phyloP scores from a whole-genome alignment of 2,797 vertebrate genomes.

The Aselliscus stoliczkanus region DNA sequence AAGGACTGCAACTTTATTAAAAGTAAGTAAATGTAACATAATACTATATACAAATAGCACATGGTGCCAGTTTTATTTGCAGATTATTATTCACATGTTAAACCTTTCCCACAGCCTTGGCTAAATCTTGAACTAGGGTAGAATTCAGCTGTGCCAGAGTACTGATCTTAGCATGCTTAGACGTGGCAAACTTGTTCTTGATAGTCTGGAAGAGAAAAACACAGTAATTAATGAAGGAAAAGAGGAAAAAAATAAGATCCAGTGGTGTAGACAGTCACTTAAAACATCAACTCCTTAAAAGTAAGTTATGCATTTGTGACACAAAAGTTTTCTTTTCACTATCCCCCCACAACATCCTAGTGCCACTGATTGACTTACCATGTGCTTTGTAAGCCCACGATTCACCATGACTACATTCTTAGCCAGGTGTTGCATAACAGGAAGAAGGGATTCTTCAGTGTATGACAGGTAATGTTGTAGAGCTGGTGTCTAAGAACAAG shows the following conservation, averaged over 20 bases:
- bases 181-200: constrained; percentile 87
- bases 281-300: background rate
- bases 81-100: constrained; percentile 31
- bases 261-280: background rate
- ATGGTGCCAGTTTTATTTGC: constrained; percentile 65
- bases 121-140: constrained; percentile 81
- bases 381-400: constrained; percentile 81
- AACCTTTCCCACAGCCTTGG: constrained; percentile 71
- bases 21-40: constrained; percentile 41
- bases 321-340: background rate
- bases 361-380: constrained; percentile 78
- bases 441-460: constrained; percentile 81
- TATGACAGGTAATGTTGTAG: constrained; percentile 87
- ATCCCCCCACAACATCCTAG: background rate
- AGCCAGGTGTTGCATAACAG: constrained; percentile 87
- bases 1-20: constrained; percentile 70
- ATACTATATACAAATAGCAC: constrained; percentile 75
- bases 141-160: constrained; percentile 83
- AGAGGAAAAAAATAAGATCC: background rate
- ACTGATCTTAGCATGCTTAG: constrained; percentile 84
- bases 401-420: constrained; percentile 90
- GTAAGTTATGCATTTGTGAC: background rate
- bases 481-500: constrained; percentile 79
- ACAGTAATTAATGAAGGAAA: background rate
- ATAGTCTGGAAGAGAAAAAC: constrained; percentile 81